Percentiles rank a stretch among this genome's conserved stretches.
These are phyloP conservation scores for Procavia capensis DNA, from an alignment of 2,113 vertebrate species.

Conservation along the genomic window DNA sequence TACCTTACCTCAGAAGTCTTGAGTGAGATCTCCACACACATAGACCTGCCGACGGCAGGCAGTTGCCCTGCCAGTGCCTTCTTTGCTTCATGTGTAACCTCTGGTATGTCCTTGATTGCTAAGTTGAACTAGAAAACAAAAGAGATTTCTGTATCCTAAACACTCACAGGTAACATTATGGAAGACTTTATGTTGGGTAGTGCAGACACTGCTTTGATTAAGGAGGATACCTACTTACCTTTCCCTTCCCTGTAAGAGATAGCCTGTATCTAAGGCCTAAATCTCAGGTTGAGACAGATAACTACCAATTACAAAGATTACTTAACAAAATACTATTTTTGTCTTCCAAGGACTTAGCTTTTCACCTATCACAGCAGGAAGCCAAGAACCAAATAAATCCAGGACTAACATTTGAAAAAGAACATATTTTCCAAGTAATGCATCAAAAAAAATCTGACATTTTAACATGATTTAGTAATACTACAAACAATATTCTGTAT, in stretches of 20 bases:
- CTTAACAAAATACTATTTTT: slow-evolving; percentile 6
- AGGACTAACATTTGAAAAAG: background rate
- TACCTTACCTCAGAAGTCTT: slow-evolving; percentile 97
- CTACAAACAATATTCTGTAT: background rate
- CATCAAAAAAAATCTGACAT: background rate
- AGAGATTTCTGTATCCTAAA: slow-evolving; percentile 36
- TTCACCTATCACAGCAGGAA: slow-evolving; percentile 28
- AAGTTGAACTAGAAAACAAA: slow-evolving; percentile 94
- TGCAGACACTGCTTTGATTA: background rate
- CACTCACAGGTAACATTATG: slow-evolving; percentile 27
- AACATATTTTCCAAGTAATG: slow-evolving; percentile 31
- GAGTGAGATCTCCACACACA: slow-evolving; percentile 99
- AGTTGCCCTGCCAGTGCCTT: slow-evolving; percentile 97
- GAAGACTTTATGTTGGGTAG: background rate
- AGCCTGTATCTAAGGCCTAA: background rate
- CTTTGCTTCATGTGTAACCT: slow-evolving; percentile 99
- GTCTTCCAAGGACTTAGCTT: slow-evolving; percentile 13
- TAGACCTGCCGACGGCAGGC: slow-evolving; percentile 95
- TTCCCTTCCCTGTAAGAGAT: background rate
- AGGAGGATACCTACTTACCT: background rate
- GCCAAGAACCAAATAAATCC: slow-evolving; percentile 26
- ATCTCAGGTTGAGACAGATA: background rate
- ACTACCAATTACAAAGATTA: background rate
- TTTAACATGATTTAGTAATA: slow-evolving; percentile 33
- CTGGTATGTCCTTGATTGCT: slow-evolving; percentile 99